phyloP scores from a whole-genome alignment of 2,888 invertebrate species.

The Netelia inedita region DNA sequence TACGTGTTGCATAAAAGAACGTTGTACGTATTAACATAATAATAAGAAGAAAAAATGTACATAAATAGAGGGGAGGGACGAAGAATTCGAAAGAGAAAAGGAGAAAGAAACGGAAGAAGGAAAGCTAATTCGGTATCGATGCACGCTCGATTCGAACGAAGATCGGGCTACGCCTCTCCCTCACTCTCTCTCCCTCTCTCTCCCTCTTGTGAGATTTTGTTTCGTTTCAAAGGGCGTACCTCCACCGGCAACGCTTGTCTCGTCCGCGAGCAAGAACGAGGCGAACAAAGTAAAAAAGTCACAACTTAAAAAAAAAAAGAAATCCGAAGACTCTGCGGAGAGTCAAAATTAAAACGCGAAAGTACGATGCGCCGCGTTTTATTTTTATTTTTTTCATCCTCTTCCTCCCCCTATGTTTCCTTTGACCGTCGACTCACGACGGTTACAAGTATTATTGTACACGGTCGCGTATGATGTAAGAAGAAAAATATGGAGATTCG shows the following conservation, averaged over 20 bases:
- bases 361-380: slow-evolving; percentile 40
- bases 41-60: neutral
- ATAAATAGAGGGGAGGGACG: neutral
- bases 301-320: slow-evolving; percentile 22
- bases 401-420: slow-evolving; percentile 14
- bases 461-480: slow-evolving; percentile 44
- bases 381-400: slow-evolving; percentile 25
- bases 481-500: slow-evolving; percentile 58
- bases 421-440: slow-evolving; percentile 25
- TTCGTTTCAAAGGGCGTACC: slow-evolving; percentile 64
- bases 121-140: slow-evolving; percentile 66
- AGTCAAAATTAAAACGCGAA: slow-evolving; percentile 65
- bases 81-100: neutral
- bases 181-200: no score
- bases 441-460: slow-evolving; percentile 9
- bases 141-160: slow-evolving; percentile 64
- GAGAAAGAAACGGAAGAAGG: slow-evolving; percentile 53
- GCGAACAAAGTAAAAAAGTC: slow-evolving; percentile 2
- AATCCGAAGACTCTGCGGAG: slow-evolving; percentile 22
- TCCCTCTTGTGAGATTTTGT: slow-evolving; percentile 52
- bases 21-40: slow-evolving; percentile 6
- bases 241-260: slow-evolving; percentile 48
- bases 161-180: slow-evolving; percentile 60
- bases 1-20: neutral
- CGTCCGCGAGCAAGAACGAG: slow-evolving; percentile 12